Evolutionary conservation across 2,113 vertebrate species (phyloP).

Genomic region (Istiophorus platypterus): DNA sequence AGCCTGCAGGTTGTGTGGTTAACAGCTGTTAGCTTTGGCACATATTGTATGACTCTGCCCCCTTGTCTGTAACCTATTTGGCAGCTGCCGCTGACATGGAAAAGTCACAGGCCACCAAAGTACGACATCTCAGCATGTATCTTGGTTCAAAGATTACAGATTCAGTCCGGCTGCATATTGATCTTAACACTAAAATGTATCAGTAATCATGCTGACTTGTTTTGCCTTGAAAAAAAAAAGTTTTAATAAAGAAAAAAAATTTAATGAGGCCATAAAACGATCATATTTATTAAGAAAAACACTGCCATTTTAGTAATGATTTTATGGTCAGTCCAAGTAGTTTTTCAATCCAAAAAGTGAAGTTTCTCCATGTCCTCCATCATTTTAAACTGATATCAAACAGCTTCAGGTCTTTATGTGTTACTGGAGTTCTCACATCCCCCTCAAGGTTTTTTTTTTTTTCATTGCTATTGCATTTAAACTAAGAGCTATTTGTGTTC

Average conservation of each 20-base stretch:
- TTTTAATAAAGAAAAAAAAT: neutral
- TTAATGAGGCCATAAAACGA: conserved; percentile 1
- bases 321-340: neutral
- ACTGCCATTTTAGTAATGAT: neutral
- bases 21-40: conserved; percentile 87
- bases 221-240: conserved; percentile 27
- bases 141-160: conserved; percentile 70
- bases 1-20: conserved; percentile 86
- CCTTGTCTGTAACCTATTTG: conserved; percentile 79
- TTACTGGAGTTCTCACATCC: conserved; percentile 40
- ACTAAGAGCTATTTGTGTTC: conserved; percentile 83
- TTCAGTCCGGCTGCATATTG: conserved; percentile 67
- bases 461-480: conserved; percentile 78
- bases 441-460: conserved; percentile 70
- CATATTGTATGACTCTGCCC: conserved; percentile 79
- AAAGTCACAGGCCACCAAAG: conserved; percentile 73
- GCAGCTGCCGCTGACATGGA: conserved; percentile 79
- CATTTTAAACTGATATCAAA: conserved; percentile 16
- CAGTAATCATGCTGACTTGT: conserved; percentile 56
- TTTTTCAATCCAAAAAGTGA: neutral
- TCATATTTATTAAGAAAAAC: neutral
- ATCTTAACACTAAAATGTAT: conserved; percentile 50
- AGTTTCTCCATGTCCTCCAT: conserved; percentile 4
- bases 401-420: conserved; percentile 18
- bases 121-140: conserved; percentile 61